phyloP scores from a whole-genome alignment of 2,888 invertebrate genomes.

The Yponomeuta malinellus region DNA sequence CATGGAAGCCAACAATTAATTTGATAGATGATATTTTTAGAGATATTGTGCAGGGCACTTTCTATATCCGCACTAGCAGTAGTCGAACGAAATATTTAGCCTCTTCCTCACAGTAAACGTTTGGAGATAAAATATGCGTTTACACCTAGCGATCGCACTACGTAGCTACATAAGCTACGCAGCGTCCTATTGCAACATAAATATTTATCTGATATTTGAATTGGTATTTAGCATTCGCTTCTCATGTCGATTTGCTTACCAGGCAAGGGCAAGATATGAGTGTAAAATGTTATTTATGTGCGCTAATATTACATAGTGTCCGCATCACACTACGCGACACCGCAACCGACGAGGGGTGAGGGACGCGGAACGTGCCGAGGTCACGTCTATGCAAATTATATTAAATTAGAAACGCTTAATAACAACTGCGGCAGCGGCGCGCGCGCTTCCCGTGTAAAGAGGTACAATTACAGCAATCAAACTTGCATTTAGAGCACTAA shows the following conservation, averaged over 20 bases:
- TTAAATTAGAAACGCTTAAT: conserved; percentile 75
- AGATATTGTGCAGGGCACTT: conserved; percentile 4
- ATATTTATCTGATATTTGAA: too few relatives aligned
- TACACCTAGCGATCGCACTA: too few relatives aligned
- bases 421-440: conserved; percentile 61
- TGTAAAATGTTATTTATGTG: neutral
- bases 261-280: neutral
- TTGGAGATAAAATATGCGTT: too few relatives aligned
- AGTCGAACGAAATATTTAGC: neutral
- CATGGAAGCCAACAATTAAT: conserved; percentile 50
- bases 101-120: too few relatives aligned
- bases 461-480: conserved; percentile 75
- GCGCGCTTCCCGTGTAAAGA: conserved; percentile 54
- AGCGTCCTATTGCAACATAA: too few relatives aligned
- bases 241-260: neutral
- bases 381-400: conserved; percentile 75
- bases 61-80: neutral
- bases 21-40: conserved; percentile 47
- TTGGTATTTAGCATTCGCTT: too few relatives aligned
- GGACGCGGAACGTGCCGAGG: conserved; percentile 29
- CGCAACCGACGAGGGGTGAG: conserved; percentile 21
- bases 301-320: neutral
- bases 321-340: conserved; percentile 1
- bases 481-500: conserved; percentile 69
- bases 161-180: too few relatives aligned